Percentiles rank a stretch among this genome's conserved stretches.
Evolutionary conservation across 2,797 vertebrate species (phyloP).

Genomic region (Epinephelus awoara): DNA sequence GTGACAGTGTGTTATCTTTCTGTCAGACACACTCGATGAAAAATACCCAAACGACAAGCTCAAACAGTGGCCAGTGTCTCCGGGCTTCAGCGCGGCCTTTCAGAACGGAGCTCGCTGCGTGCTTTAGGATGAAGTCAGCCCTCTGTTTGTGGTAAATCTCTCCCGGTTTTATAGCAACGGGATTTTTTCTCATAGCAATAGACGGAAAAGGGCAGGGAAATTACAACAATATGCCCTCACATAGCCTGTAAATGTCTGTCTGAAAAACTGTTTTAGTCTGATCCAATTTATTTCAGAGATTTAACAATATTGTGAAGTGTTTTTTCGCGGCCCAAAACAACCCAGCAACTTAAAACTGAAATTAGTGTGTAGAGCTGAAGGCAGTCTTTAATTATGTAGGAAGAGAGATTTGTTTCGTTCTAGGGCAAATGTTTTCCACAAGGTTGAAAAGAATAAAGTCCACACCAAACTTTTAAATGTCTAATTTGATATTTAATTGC

Average conservation of each 20-base stretch:
- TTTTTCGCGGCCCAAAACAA: slow-evolving; percentile 18
- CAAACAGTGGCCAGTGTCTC: slow-evolving; percentile 68
- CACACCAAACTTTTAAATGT: background rate
- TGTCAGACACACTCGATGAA: slow-evolving; percentile 76
- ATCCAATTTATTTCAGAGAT: slow-evolving; percentile 25
- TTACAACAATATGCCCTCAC: slow-evolving; percentile 38
- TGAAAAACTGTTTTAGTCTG: slow-evolving; percentile 35
- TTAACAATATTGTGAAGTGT: slow-evolving; percentile 43
- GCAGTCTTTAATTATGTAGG: slow-evolving; percentile 42
- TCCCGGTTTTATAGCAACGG: slow-evolving; percentile 50
- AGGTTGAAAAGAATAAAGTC: background rate
- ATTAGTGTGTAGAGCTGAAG: slow-evolving; percentile 20
- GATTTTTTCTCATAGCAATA: slow-evolving; percentile 44
- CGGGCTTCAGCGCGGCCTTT: slow-evolving; percentile 52
- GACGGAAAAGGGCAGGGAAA: slow-evolving; percentile 38
- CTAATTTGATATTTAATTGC: background rate
- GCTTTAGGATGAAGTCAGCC: slow-evolving; percentile 42
- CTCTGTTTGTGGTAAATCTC: slow-evolving; percentile 54
- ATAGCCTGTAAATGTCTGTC: slow-evolving; percentile 37
- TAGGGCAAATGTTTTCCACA: slow-evolving; percentile 5
- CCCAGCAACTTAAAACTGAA: slow-evolving; percentile 33
- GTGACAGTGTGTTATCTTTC: slow-evolving; percentile 81
- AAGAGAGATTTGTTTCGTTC: slow-evolving; percentile 32
- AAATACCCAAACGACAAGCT: slow-evolving; percentile 78
- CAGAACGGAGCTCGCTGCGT: slow-evolving; percentile 9